These are phyloP conservation scores for Parazoanthus atlanticus DNA, from an alignment of 92 coral and sea anemone species.

Conservation along the genomic window DNA sequence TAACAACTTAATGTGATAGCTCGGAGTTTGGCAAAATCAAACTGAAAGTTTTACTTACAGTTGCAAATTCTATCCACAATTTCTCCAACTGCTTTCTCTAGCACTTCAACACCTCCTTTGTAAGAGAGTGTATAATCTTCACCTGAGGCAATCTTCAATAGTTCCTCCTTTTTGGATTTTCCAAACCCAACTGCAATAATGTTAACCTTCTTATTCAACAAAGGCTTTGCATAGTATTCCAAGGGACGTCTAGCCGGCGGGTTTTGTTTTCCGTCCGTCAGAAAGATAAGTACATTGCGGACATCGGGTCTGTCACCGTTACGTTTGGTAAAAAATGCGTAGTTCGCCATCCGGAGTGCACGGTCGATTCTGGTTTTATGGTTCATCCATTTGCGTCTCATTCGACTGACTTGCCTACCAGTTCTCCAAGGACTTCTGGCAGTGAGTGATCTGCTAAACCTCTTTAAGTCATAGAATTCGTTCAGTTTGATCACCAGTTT, in stretches of 20 bases:
- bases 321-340: background rate
- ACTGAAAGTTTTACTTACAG: background rate
- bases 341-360: conserved; percentile 1
- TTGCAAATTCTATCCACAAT: conserved; percentile 9
- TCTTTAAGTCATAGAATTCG: background rate
- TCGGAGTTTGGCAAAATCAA: too few species aligned
- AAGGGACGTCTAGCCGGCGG: background rate
- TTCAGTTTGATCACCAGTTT: conserved; percentile 8
- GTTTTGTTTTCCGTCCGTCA: conserved; percentile 16
- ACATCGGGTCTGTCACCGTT: conserved; percentile 9
- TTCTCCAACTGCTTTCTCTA: conserved; percentile 7
- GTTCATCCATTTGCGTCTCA: conserved; percentile 3
- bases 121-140: background rate
- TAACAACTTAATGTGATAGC: too few species aligned
- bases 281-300: conserved; percentile 18
- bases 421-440: background rate
- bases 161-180: background rate
- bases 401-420: background rate
- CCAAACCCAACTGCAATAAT: conserved; percentile 18
- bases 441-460: background rate
- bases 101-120: conserved; percentile 2
- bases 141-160: conserved; percentile 4
- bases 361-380: background rate
- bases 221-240: conserved; percentile 1
- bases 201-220: background rate